Evolutionary conservation across 2,797 vertebrate species (phyloP).

Genomic region (Argyrosomus regius): DNA sequence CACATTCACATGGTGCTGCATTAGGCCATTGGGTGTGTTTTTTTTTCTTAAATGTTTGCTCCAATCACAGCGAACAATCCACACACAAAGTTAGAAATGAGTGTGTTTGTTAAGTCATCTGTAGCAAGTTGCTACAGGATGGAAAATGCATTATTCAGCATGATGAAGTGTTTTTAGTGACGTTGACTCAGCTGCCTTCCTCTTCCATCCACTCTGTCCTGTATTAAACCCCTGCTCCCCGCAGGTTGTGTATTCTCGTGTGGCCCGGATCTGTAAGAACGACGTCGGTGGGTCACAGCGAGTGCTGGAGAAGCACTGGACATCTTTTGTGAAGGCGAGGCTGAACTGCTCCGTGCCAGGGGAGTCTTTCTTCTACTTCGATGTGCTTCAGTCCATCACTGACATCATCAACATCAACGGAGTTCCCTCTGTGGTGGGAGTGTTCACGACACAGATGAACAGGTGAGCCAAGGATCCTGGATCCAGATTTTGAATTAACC

Average conservation of each 20-base stretch:
- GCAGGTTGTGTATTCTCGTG: slow-evolving; percentile 97
- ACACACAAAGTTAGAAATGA: slow-evolving; percentile 47
- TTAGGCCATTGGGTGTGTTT: slow-evolving; percentile 12
- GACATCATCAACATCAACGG: slow-evolving; percentile 96
- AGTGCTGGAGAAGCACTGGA: slow-evolving; percentile 98
- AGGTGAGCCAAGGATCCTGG: slow-evolving; percentile 84
- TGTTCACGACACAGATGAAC: slow-evolving; percentile 99
- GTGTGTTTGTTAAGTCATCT: slow-evolving; percentile 58
- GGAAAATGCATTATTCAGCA: slow-evolving; percentile 79
- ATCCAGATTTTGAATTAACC: not conserved
- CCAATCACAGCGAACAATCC: slow-evolving; percentile 43
- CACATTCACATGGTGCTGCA: slow-evolving; percentile 1
- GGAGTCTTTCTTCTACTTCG: slow-evolving; percentile 99
- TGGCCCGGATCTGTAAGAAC: slow-evolving; percentile 98
- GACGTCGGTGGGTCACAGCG: slow-evolving; percentile 97
- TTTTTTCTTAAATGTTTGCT: slow-evolving; percentile 47
- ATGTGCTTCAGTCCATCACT: slow-evolving; percentile 97
- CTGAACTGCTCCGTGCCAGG: slow-evolving; percentile 98
- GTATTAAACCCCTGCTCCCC: slow-evolving; percentile 38
- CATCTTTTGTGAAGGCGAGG: slow-evolving; percentile 96
- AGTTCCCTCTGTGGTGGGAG: slow-evolving; percentile 91
- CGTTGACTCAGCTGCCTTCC: slow-evolving; percentile 57
- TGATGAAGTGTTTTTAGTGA: slow-evolving; percentile 78
- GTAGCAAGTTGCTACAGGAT: slow-evolving; percentile 62
- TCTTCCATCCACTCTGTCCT: slow-evolving; percentile 45